Base-by-base conservation (phyloP, 1,140 invertebrate genomes). In the Neotoxoptera formosana region DNA sequence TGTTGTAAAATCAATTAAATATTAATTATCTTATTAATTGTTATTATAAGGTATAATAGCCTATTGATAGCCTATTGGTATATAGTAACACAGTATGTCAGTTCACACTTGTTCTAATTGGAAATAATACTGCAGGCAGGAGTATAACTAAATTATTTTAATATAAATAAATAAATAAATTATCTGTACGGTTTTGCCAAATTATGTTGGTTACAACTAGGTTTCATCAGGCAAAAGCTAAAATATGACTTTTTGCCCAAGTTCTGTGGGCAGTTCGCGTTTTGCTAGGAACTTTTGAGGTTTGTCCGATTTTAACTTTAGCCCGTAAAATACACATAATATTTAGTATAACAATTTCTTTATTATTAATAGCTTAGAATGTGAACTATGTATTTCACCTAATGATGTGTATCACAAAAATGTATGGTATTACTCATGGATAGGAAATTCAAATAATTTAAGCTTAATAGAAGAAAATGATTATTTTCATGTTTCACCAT, bases 381-480 rank as follows among this genome's bases (percentile, higher is more conserved):
- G 96, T 94, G 95, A 95, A 94, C 94, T 96, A 90, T 96, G 96
- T 94, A 93, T 96, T n/a, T 95, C 95, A 51, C 95, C 96, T 47
- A 94, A 76, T n/a, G 93, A 95, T 56, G 94, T 91, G 34, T 94
- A 94, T 23, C 94, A 96, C 83, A 94, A 94, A 60, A 94, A 96
- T 45, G 94, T 95, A 93, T 96, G 96, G 96, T 95, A 95, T 88
- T 96, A 95, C 91, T 94, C 89, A 93, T 81, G 23, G 47, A 34
- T 48, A 34, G 48, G 83, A 53, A 92, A 93, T 21, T 56, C 83
- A 23, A 93, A 86, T 11, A 67, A 53, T 48, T 53, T 93, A 90
- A 91, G 53, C 36, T 45, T 87, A 53, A 48, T 94, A 93, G 45
- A 93, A 30, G 83, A 92, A 60, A 90, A 93, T 60, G 9, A 88